Evolutionary conservation across 2,888 invertebrate genomes (phyloP), one percentile per base, ranked within the genome.

Genomic region (Tyria jacobaeae): DNA sequence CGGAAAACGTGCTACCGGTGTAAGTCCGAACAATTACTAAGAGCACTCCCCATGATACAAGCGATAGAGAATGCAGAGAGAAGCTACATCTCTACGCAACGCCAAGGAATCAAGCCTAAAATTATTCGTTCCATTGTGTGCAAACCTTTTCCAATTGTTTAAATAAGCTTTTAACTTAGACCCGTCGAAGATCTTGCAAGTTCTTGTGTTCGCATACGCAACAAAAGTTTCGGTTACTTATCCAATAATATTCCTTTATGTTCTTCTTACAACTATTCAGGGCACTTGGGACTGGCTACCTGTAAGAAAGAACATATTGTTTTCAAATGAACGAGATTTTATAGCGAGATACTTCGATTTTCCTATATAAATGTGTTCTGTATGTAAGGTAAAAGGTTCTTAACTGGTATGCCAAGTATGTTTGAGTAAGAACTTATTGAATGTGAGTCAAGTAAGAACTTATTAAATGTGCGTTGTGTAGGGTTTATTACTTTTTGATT

Each of bases 241-340:
- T 75, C 75, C 75, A 82, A 82, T 81, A 81, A 80, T 78, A 79
- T 83, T 72, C 69, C 70, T 73, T 72, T 75, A 76, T 75, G 73
- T 60, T 70, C 73, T 76, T 76, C 78, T 71, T 70, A 66, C 64
- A 70, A 80, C 80, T 81, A 76, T 77, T 80, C 75, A 69, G 66
- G 73, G 62, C 74, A 77, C 71, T 82, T 73, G 68, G 64, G 64
- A 66, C 64, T 74, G 65, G 62, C 51, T 39, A 47, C 51, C 15
- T 41, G 57, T 57, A 67, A 67, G 44, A 55, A 52, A 60, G 52
- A 59, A 60, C 62, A 64, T 63, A 62, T 71, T 72, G 71, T 75
- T 73, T 76, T 70, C 50, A 72, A 72, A 57, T 60, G 58, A 62
- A 72, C 12, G 24, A 3, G 35, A 27, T 41, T 60, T 60, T 60